Evolutionary conservation across 2,797 vertebrate species (phyloP).

Genomic region (Amblyraja radiata): DNA sequence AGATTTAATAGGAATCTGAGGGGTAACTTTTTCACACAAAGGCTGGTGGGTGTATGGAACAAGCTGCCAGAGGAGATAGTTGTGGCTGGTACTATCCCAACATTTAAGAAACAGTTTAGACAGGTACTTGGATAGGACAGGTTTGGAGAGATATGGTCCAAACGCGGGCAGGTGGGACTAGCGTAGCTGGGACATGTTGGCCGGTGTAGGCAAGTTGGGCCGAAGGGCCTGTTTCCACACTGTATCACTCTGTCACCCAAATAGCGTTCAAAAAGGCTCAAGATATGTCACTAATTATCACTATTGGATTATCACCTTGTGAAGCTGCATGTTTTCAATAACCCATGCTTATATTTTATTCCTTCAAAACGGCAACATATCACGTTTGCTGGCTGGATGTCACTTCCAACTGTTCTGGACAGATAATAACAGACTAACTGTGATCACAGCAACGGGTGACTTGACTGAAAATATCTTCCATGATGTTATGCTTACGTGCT

Average conservation of each 20-base stretch:
- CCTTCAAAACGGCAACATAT: slow-evolving; percentile 3
- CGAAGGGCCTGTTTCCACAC: too few species aligned
- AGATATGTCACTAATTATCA: slow-evolving; percentile 23
- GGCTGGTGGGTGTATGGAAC: too few species aligned
- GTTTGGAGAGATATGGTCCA: too few species aligned
- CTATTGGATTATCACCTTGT: background rate
- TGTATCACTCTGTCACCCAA: background rate
- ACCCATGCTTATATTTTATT: slow-evolving; percentile 11
- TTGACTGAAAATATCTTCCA: slow-evolving; percentile 29
- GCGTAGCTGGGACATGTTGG: too few species aligned
- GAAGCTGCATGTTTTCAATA: background rate
- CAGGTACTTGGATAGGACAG: too few species aligned
- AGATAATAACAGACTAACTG: background rate
- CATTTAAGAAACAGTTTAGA: too few species aligned
- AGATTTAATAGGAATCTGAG: too few species aligned
- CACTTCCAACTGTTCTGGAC: slow-evolving; percentile 21
- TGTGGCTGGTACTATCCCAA: too few species aligned
- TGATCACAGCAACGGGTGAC: slow-evolving; percentile 25
- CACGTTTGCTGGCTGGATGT: background rate
- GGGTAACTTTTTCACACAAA: too few species aligned
- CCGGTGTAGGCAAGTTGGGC: too few species aligned
- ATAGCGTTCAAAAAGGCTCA: background rate
- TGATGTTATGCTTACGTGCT: slow-evolving; percentile 6
- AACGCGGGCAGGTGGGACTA: too few species aligned
- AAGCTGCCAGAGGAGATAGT: too few species aligned